phyloP scores from a whole-genome alignment of 2,888 invertebrate species.

The Tetranychus piercei region DNA sequence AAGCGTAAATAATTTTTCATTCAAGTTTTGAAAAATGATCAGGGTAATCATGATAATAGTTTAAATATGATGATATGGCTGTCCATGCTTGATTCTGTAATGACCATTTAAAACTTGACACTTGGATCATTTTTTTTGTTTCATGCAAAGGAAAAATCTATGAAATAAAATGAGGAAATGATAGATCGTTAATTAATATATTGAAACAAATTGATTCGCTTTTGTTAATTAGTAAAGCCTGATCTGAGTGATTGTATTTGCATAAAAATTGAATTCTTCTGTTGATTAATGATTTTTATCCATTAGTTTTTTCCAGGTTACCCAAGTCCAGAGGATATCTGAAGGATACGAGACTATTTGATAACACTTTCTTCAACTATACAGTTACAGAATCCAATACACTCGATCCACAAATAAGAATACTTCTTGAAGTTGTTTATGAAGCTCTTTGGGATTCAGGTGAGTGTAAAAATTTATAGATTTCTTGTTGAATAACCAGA shows the following conservation, averaged over 20 bases:
- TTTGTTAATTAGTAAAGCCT: not conserved
- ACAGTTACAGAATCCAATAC: slow-evolving; percentile 71
- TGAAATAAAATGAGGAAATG: no score
- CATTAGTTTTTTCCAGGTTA: slow-evolving; percentile 50
- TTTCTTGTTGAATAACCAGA: no score
- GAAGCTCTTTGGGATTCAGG: slow-evolving; percentile 71
- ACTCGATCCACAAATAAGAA: slow-evolving; percentile 76
- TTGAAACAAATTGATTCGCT: no score
- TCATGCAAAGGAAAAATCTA: no score
- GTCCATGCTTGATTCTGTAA: no score
- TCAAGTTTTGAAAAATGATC: no score
- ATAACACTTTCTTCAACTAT: slow-evolving; percentile 70
- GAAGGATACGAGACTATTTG: slow-evolving; percentile 57
- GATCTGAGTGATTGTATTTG: not conserved
- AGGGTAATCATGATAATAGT: no score
- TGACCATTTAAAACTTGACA: no score
- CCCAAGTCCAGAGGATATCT: slow-evolving; percentile 47
- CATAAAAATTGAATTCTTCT: not conserved
- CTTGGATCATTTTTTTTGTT: no score
- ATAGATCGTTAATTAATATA: no score
- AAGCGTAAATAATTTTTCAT: no score
- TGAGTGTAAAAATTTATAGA: slow-evolving; percentile 9
- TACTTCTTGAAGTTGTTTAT: slow-evolving; percentile 5
- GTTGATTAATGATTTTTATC: not conserved
- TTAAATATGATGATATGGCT: no score